Evolutionary conservation across 2,888 invertebrate species (phyloP).

Genomic region (Pseudococcus viburni): DNA sequence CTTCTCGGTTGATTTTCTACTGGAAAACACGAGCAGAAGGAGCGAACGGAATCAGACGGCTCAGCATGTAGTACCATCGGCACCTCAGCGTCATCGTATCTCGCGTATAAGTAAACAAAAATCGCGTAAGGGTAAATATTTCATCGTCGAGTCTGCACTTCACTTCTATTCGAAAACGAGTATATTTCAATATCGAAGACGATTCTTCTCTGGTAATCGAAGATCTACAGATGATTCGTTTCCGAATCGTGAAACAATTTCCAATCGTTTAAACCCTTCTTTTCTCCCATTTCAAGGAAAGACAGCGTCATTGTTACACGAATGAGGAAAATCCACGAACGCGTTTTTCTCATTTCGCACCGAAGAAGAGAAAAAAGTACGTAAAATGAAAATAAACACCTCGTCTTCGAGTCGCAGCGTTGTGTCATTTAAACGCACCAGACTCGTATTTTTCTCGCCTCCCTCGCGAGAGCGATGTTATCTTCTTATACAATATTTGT

Average conservation of each 20-base stretch:
- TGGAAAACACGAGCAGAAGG: neutral
- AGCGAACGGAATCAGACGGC: neutral
- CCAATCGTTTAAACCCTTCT: neutral
- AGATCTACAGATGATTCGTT: neutral
- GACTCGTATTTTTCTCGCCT: neutral
- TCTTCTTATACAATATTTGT: neutral
- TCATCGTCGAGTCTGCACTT: neutral
- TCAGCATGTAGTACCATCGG: neutral
- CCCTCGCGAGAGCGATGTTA: neutral
- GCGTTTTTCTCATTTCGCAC: neutral
- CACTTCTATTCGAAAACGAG: neutral
- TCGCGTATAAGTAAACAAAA: neutral
- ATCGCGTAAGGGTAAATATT: constrained; percentile 16
- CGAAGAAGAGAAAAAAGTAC: neutral
- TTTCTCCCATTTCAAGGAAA: neutral
- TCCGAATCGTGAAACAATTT: neutral
- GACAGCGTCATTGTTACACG: neutral
- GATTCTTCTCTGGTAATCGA: neutral
- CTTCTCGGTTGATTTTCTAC: neutral
- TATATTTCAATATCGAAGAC: neutral
- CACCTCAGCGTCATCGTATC: neutral
- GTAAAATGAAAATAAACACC: neutral
- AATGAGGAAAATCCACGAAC: neutral
- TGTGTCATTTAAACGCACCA: neutral
- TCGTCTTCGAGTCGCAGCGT: neutral